Base-by-base conservation (phyloP, 2,113 vertebrate genomes). In the Laticauda colubrina region DNA sequence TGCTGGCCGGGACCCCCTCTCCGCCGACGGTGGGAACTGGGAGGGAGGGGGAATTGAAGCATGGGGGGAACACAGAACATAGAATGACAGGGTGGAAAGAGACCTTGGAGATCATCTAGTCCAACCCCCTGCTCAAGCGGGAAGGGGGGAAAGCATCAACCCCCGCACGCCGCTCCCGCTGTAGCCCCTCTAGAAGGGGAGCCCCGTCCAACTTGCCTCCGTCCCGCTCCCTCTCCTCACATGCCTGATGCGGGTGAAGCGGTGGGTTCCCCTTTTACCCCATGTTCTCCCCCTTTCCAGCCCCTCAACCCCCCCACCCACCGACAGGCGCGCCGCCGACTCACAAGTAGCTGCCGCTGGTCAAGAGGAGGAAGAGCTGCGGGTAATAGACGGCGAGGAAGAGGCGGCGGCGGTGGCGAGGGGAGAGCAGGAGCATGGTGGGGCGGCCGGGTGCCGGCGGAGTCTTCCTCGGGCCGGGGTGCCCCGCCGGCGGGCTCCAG, bases 281-380 rank as follows among this genome's bases (percentile, higher is more conserved):
- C 4, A 0, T 57, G 0, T 6, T 15, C 15, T 15, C 5, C 48
- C 48, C 48, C 43, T 3, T 3, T 48, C 45, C 45, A 48, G 45
- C 4, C 45, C 45, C 29, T 29, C 87, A 0, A 0, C 51, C 26
- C 86, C 12, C 45, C 4, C 3, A 0, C 45, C 2, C 2, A 2
- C 57, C 57, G 5, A 8, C 10, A 14, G 23, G 26, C 24, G 5
- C 26, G 2, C 26, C 26, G 4, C 12, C 21, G 10, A 98, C 98
- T 98, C 98, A 99, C 98, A 99, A 98, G 98, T 99, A 99, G 97
- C 98, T 99, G 96, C 98, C 98, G 96, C 99, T 99, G 97, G 99
- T 99, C 97, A 99, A 98, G 98, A 99, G 98, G 96, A 99, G 98
- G 97, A 99, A 99, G 97, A 99, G 98, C 98, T 99, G 99, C 93